Percentiles rank a stretch among this genome's conserved stretches.
These are phyloP conservation scores for Condylura cristata DNA, from an alignment of 2,113 vertebrate species.

Conservation along the genomic window DNA sequence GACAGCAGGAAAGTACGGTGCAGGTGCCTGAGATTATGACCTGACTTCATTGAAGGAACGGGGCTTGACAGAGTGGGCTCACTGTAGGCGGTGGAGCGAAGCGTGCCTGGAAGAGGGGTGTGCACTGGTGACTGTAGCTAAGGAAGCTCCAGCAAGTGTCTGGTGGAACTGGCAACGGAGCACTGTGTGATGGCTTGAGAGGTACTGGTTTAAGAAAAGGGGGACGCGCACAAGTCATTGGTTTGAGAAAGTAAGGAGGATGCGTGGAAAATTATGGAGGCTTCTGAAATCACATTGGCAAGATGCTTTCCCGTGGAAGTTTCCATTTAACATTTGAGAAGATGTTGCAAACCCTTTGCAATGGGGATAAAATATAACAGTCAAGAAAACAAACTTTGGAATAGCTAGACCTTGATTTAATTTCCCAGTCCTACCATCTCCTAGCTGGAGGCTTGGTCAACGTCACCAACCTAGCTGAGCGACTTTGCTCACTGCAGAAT, in stretches of 20 bases:
- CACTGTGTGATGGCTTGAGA: fast-evolving
- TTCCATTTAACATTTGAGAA: neutral
- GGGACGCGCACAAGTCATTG: neutral
- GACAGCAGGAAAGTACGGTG: fast-evolving
- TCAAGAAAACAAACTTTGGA: neutral
- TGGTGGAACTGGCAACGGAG: neutral
- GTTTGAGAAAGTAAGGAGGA: neutral
- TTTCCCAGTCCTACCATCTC: neutral
- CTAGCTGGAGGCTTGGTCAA: neutral
- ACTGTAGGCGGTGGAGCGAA: neutral
- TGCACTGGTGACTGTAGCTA: fast-evolving
- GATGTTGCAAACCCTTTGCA: neutral
- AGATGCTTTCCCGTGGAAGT: no score
- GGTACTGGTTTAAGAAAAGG: neutral
- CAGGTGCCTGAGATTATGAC: neutral
- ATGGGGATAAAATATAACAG: neutral
- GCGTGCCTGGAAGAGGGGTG: neutral
- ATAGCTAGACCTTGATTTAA: neutral
- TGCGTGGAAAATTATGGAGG: neutral
- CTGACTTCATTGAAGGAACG: neutral
- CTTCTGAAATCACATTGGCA: neutral
- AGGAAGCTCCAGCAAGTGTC: no score
- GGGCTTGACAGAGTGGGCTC: neutral
- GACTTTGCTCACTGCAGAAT: neutral
- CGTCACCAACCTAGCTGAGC: neutral